Conservation (phyloP, 2,888 invertebrate species). For the Petrophora chlorosata region DNA sequence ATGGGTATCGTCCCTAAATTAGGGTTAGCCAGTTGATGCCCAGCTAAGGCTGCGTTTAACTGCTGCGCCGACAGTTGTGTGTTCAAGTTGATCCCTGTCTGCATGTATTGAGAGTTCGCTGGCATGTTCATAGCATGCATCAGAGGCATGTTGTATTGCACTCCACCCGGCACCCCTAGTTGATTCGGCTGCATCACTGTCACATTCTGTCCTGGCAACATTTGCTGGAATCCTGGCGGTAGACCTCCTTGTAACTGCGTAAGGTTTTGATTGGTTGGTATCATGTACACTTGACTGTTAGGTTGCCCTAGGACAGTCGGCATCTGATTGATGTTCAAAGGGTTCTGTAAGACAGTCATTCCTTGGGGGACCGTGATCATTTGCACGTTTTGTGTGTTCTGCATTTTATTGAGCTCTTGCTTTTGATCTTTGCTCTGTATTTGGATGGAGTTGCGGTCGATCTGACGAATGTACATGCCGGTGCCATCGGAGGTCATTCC, state of each 20-base stretch:
- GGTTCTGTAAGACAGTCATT: constrained; percentile 77
- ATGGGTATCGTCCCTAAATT: constrained; percentile 71
- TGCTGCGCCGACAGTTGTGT: constrained; percentile 75
- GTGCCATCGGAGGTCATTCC: constrained; percentile 66
- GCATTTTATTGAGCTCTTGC: constrained; percentile 68
- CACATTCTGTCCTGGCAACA: constrained; percentile 71
- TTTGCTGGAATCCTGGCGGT: constrained; percentile 68
- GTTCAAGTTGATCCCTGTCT: constrained; percentile 68
- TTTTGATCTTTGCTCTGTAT: constrained; percentile 75
- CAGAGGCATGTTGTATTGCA: constrained; percentile 73
- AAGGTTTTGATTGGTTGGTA: constrained; percentile 71
- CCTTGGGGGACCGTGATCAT: constrained; percentile 79
- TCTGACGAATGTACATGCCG: constrained; percentile 77
- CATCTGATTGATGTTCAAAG: constrained; percentile 70
- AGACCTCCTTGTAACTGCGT: constrained; percentile 65
- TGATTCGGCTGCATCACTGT: constrained; percentile 79
- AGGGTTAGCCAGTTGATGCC: constrained; percentile 64
- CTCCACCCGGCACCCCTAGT: constrained; percentile 67
- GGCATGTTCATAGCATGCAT: constrained; percentile 74
- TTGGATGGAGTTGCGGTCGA: constrained; percentile 73
- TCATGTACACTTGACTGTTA: constrained; percentile 78
- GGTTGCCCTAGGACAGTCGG: constrained; percentile 70
- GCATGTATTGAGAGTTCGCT: constrained; percentile 71
- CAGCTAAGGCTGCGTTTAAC: constrained; percentile 70
- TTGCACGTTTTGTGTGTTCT: constrained; percentile 73